Conservation (phyloP, 2,888 invertebrate genomes). For the Tetragonula carbonaria region DNA sequence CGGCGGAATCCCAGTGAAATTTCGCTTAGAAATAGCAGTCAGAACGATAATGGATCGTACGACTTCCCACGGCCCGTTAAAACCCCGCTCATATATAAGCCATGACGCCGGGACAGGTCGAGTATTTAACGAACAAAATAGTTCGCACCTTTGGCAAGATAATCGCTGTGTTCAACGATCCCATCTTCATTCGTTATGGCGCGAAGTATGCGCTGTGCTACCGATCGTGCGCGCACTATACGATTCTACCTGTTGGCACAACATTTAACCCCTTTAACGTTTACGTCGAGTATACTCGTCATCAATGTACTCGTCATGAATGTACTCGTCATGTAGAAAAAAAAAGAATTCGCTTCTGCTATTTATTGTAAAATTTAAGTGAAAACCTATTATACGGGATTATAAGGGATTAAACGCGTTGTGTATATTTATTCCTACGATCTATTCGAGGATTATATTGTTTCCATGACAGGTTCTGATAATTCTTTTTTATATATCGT, state of each 20-base stretch:
- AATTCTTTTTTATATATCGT: no score
- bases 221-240: not conserved
- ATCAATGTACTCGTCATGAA: no score
- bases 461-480: no score
- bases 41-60: slow-evolving; percentile 63
- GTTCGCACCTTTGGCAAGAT: slow-evolving; percentile 35
- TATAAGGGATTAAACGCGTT: no score
- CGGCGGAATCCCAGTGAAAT: slow-evolving; percentile 50
- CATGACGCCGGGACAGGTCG: not conserved
- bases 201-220: not conserved
- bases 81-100: slow-evolving; percentile 39
- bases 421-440: no score
- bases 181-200: not conserved
- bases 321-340: no score
- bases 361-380: no score
- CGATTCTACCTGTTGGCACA: not conserved
- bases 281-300: no score
- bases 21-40: slow-evolving; percentile 53
- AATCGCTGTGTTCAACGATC: slow-evolving; percentile 17
- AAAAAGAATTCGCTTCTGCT: no score
- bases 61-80: slow-evolving; percentile 45
- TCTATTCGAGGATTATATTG: not conserved
- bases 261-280: no score
- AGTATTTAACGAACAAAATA: slow-evolving; percentile 50
- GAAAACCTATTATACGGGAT: no score